Percentiles rank a stretch among this genome's conserved stretches.
Evolutionary conservation across 2,888 invertebrate species (phyloP).

Genomic region (Himalopsyche tibetana): DNA sequence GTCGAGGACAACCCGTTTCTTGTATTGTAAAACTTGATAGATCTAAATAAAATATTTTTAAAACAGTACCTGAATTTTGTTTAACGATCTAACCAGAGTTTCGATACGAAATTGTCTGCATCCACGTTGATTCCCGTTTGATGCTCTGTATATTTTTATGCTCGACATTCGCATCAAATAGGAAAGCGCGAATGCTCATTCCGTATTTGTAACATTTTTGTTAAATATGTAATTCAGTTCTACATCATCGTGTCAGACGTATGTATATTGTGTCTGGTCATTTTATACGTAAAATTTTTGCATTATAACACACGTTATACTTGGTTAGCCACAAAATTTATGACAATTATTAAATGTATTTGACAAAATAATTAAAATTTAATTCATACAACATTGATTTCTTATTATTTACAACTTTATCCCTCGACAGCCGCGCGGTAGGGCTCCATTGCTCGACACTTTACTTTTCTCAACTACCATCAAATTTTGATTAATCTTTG

Average conservation of each 20-base stretch:
- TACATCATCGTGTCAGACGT: background rate
- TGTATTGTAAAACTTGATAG: conserved; percentile 24
- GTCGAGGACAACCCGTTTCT: background rate
- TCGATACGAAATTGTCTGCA: background rate
- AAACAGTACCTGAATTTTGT: conserved; percentile 45
- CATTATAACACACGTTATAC: background rate
- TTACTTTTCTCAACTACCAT: too few species aligned
- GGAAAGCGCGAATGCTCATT: too few species aligned
- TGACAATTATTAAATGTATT: background rate
- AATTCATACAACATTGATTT: conserved; percentile 25
- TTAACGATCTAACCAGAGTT: conserved; percentile 3
- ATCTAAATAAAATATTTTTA: conserved; percentile 36
- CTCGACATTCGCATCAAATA: too few species aligned
- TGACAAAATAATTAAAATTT: conserved; percentile 26
- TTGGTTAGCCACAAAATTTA: conserved; percentile 24
- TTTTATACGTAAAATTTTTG: background rate
- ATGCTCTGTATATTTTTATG: too few species aligned
- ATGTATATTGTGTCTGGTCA: background rate
- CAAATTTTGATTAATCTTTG: too few species aligned
- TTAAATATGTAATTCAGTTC: too few species aligned
- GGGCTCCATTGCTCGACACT: too few species aligned
- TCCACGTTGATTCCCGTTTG: too few species aligned
- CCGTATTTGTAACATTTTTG: too few species aligned
- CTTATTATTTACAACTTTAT: background rate
- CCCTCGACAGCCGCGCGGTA: background rate